A percentile compares a stretch with the other conserved stretches of the same genome.
These are phyloP conservation scores for Plutomurus gul DNA, from an alignment of 1,140 invertebrate species.

Conservation along the genomic window DNA sequence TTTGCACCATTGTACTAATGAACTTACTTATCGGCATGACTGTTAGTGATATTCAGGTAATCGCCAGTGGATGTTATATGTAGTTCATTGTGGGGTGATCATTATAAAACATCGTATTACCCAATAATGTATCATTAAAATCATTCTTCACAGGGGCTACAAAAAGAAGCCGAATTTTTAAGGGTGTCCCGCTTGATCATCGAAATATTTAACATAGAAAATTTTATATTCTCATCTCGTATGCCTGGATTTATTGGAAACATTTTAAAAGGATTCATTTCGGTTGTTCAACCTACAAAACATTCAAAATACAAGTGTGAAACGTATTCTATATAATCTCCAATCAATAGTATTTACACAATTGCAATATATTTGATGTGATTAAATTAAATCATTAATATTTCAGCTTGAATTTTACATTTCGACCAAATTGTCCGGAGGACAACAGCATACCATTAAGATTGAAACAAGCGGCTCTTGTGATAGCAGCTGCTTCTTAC, in stretches of 20 bases:
- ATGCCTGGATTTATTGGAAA: conserved; percentile 43
- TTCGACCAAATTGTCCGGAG: conserved; percentile 39
- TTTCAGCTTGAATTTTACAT: neutral
- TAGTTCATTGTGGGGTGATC: neutral
- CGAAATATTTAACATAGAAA: conserved; percentile 52
- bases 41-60: conserved; percentile 68
- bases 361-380: neutral
- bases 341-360: neutral
- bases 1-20: conserved; percentile 80
- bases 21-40: conserved; percentile 83
- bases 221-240: conserved; percentile 50
- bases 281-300: conserved; percentile 34
- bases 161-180: conserved; percentile 77
- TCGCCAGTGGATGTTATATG: neutral
- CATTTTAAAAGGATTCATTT: conserved; percentile 45
- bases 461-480: conserved; percentile 23
- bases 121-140: neutral
- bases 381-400: neutral
- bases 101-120: neutral
- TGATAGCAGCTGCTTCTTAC: neutral
- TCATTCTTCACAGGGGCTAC: conserved; percentile 62
- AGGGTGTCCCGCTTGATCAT: conserved; percentile 69
- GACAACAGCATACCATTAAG: conserved; percentile 35
- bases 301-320: neutral
- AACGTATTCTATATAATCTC: neutral